Evolutionary conservation across 2,113 vertebrate species (phyloP).

Genomic region (Amia ocellicauda): DNA sequence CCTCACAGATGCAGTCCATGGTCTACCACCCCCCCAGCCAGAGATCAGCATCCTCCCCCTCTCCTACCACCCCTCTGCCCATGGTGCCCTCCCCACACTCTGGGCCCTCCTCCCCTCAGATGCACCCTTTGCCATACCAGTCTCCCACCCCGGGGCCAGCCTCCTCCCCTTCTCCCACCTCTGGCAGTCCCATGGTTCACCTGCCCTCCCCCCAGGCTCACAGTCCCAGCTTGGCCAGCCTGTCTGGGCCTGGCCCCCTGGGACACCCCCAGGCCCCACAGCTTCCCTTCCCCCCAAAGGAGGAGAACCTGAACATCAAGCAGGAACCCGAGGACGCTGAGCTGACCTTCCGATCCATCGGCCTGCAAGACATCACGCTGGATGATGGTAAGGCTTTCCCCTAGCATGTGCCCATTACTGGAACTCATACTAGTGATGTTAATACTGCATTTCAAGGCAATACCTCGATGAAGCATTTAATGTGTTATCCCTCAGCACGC

Average conservation of each 20-base stretch:
- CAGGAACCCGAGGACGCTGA: conserved; percentile 89
- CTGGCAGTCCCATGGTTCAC: conserved; percentile 68
- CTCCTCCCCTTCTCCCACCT: conserved; percentile 72
- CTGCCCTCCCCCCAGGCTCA: conserved; percentile 78
- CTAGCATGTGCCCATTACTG: neutral
- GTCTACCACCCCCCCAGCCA: conserved; percentile 78
- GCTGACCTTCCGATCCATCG: conserved; percentile 87
- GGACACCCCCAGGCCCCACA: conserved; percentile 74
- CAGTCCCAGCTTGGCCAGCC: conserved; percentile 69
- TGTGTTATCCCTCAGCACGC: no score
- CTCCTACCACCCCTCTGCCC: conserved; percentile 71
- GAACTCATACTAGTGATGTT: neutral
- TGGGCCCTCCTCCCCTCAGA: conserved; percentile 87
- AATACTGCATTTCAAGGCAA: no score
- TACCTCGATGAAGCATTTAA: no score
- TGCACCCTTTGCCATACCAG: conserved; percentile 86
- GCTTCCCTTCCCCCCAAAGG: conserved; percentile 71
- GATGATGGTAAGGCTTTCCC: conserved; percentile 88
- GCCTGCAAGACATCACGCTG: conserved; percentile 95
- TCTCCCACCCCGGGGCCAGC: conserved; percentile 75
- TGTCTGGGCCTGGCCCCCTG: conserved; percentile 66
- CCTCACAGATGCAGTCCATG: conserved; percentile 79
- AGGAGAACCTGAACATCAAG: conserved; percentile 80
- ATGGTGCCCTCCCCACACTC: conserved; percentile 83
- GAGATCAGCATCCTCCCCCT: conserved; percentile 75